Evolutionary conservation across 2,113 vertebrate genomes (phyloP).

Genomic region (Myodes glareolus): DNA sequence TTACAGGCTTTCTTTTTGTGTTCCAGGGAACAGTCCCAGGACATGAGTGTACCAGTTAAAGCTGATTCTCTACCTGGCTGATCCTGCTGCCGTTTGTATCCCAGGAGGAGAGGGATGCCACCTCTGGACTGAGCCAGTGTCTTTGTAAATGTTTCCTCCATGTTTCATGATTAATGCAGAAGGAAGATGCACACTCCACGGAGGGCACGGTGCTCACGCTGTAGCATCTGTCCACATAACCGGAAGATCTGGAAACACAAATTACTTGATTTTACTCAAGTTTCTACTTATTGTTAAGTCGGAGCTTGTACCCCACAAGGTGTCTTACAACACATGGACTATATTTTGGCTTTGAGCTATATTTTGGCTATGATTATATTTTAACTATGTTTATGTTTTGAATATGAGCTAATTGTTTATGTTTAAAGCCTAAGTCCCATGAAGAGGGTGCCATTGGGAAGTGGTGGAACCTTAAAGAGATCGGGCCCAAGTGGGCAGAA

Average conservation of each 20-base stretch:
- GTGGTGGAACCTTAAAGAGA: not conserved
- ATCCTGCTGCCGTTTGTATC: not conserved
- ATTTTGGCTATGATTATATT: not conserved
- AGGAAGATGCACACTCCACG: not conserved
- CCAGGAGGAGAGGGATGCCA: not conserved
- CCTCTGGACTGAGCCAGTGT: not conserved
- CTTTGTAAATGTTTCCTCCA: not conserved
- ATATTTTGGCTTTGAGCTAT: not conserved
- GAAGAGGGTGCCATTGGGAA: not conserved
- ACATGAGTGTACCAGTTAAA: not conserved
- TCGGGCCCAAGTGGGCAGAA: not conserved
- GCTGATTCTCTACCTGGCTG: not conserved
- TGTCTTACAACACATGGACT: not conserved
- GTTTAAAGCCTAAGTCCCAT: not conserved
- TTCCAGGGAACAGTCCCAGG: not conserved
- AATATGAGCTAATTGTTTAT: not conserved
- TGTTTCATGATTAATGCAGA: not conserved
- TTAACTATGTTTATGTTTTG: not conserved
- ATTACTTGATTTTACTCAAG: not conserved
- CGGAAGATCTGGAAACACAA: not conserved
- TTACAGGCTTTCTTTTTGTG: rapidly evolving
- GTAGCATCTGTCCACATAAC: not conserved
- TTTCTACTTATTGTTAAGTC: not conserved
- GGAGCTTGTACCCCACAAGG: not conserved
- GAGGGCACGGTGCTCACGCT: not conserved